Conservation (phyloP, 2,888 invertebrate genomes). For the Poecilobothrus nobilitatus region DNA sequence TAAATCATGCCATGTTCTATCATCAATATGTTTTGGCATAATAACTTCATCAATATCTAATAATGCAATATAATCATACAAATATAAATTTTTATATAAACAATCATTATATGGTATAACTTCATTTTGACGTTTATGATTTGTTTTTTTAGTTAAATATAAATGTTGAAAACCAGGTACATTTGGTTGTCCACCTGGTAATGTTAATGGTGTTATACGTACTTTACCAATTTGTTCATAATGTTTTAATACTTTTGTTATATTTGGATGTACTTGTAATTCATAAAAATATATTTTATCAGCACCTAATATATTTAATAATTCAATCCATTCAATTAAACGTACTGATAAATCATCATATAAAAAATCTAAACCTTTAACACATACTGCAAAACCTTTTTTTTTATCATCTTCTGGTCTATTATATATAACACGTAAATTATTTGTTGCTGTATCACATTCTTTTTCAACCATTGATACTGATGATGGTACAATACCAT, state of each 20-base stretch:
- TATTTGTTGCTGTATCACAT: slow-evolving; percentile 80
- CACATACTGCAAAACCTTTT: slow-evolving; percentile 83
- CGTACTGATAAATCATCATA: slow-evolving; percentile 85
- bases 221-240: slow-evolving; percentile 60
- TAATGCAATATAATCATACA: slow-evolving; percentile 79
- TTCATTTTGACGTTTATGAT: slow-evolving; percentile 90
- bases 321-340: slow-evolving; percentile 89
- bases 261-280: slow-evolving; percentile 84
- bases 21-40: slow-evolving; percentile 64
- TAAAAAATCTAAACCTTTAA: slow-evolving; percentile 86
- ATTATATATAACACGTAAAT: slow-evolving; percentile 72
- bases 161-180: slow-evolving; percentile 80
- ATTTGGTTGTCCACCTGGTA: slow-evolving; percentile 86
- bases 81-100: slow-evolving; percentile 83
- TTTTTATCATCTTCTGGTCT: slow-evolving; percentile 54
- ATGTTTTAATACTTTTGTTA: slow-evolving; percentile 63
- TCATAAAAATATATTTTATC: slow-evolving; percentile 88
- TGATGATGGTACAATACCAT: slow-evolving; percentile 67
- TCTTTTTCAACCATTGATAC: slow-evolving; percentile 77
- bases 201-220: slow-evolving; percentile 67
- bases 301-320: slow-evolving; percentile 76
- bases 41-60: slow-evolving; percentile 92
- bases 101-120: slow-evolving; percentile 95
- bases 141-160: slow-evolving; percentile 82
- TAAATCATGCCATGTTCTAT: slow-evolving; percentile 63